Evolutionary conservation across 2,888 invertebrate genomes (phyloP).

Genomic region (Volucella zonaria): DNA sequence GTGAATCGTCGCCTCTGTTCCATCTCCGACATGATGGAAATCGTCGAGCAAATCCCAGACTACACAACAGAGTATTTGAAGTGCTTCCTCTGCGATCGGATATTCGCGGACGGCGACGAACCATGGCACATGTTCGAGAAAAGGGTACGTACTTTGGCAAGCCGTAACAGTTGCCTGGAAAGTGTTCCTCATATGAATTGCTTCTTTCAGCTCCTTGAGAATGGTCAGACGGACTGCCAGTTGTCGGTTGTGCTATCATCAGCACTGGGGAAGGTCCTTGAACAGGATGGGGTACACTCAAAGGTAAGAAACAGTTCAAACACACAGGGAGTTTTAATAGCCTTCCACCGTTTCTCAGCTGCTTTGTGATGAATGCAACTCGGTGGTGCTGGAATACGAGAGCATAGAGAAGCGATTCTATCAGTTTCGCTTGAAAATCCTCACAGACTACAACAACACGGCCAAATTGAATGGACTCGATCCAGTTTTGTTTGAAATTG

Average conservation of each 20-base stretch:
- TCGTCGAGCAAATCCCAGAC: constrained; percentile 46
- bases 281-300: constrained; percentile 84
- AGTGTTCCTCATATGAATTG: background rate
- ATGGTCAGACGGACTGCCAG: constrained; percentile 57
- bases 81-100: constrained; percentile 73
- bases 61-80: constrained; percentile 59
- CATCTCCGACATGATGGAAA: constrained; percentile 55
- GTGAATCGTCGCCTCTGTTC: background rate
- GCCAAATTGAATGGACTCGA: constrained; percentile 78
- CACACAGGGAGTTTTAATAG: background rate
- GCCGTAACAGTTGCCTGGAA: background rate
- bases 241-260: constrained; percentile 70
- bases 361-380: constrained; percentile 88
- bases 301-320: constrained; percentile 77
- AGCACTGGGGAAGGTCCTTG: constrained; percentile 79
- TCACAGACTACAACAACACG: constrained; percentile 83
- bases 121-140: constrained; percentile 72
- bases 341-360: constrained; percentile 23
- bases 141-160: constrained; percentile 51
- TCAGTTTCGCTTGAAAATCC: constrained; percentile 84
- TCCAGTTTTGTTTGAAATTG: constrained; percentile 60
- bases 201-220: constrained; percentile 47
- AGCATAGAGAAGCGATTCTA: constrained; percentile 84
- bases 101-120: constrained; percentile 67
- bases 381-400: constrained; percentile 86